Base-by-base conservation (phyloP, 2,113 vertebrate genomes). In the Nesospiza acunhae region DNA sequence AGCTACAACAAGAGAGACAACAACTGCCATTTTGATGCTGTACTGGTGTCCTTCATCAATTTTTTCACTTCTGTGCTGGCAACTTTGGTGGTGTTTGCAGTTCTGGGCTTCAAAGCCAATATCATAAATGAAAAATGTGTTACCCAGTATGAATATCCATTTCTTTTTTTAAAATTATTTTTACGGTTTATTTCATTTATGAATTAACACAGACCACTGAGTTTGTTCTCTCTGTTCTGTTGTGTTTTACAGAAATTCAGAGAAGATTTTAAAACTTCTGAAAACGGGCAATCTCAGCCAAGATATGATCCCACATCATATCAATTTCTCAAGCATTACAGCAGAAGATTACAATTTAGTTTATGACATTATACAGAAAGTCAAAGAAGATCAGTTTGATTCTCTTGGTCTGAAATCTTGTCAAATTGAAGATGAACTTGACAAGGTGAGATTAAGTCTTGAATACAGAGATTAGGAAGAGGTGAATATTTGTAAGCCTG, bases 1-100 rank as follows among this genome's bases (percentile, higher is more conserved):
- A 99, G 99, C 98, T 99, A 99, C 98, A 99, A 99, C 98, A 99
- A 99, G 97, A 98, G 99, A 91, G 98, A 99, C 98, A 99, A 99
- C 98, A 99, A 99, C 98, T 99, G 99, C 98, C 99, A 99, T 97
- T 99, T 99, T 31, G 99, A 99, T 72, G 99, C 99, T 84, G 98
- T 99, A 69, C 97, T 99, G 92, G 99, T 99, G 97, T 99, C 99
- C 77, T 98, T 99, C 63, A 99, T 99, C 97, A 99, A 99, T 94
- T 99, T 99, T 98, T 99, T 99, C 97, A 99, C 99, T 73, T 99
- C 99, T 44, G 98, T 99, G 91, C 98, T 99, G 98, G 99, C 99
- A 94, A 99, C 99, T 17, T 95, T 99, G 98, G 99, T 99, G 96
- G 99, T 99, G 96, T 99, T 99, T 94, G 99, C 99, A 23, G 99